Evolutionary conservation across 2,888 invertebrate genomes (phyloP), one percentile per base, ranked within the genome.

Genomic region (Hylaea fasciaria): DNA sequence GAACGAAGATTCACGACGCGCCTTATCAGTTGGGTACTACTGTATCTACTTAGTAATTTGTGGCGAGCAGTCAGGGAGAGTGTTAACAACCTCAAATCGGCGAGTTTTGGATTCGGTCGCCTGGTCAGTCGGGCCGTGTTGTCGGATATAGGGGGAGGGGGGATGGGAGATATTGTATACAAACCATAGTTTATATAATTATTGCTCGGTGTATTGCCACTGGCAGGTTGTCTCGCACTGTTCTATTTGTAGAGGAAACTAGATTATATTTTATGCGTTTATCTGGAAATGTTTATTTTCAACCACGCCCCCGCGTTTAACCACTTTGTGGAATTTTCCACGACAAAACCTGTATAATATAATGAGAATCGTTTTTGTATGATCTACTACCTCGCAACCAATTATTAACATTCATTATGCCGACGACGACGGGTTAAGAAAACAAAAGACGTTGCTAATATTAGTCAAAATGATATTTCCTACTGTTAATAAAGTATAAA

Each of bases 181-280:
- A 16, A 5, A 7, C 16, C 41, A 1, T 41, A 54, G 28, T 50
- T 56, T 49, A 49, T 48, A 59, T 53, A 48, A 46, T 58, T 58
- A 58, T 59, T 44, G 44, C 14, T 51, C 53, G 46, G 8, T 17
- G 16, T 16, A 12, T 22, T 44, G 44, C 28, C 44, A 22, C 12
- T 4, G 39, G 44, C 44, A 44, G 22, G 44, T 22, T 22, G 44
- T 44, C 28, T 22, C 22, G 44, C 12, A 44, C 22, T 3, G 22
- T 5, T 22, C 28, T 17, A 44, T 22, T 22, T 28, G 22, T 13
- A 12, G 12, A 22, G 44, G 22, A 16, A 43, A 22, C 44, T 44
- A 17, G 22, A 44, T 41, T 41, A 22, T 11, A 2, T 22, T 43
- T 41, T 44, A 44, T 44, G 28, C 22, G 44, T 44, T 44, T 22